Evolutionary conservation across 2,113 vertebrate species (phyloP).

Genomic region (Callipepla squamata): DNA sequence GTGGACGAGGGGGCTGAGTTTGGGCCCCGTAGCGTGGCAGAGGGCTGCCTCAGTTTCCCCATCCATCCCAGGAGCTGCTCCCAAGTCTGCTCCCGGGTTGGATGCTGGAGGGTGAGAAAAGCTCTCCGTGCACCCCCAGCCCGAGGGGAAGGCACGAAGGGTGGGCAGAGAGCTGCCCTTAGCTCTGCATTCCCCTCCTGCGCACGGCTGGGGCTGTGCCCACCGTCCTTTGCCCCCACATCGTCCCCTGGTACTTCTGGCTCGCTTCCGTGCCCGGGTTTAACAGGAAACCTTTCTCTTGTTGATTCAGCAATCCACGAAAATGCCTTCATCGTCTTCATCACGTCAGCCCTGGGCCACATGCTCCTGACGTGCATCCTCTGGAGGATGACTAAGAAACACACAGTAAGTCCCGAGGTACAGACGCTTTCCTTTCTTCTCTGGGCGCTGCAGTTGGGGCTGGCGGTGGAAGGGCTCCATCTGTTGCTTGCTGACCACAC

Average conservation of each 20-base stretch:
- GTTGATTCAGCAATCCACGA: conserved; percentile 85
- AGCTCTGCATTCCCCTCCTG: too few relatives aligned
- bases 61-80: neutral
- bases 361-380: conserved; percentile 91
- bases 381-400: conserved; percentile 87
- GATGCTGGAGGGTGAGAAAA: neutral
- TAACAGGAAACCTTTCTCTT: neutral
- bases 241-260: neutral
- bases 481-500: accelerated
- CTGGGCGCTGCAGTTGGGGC: neutral
- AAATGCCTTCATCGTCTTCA: conserved; percentile 88
- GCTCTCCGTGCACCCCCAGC: neutral
- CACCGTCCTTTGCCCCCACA: neutral
- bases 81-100: neutral
- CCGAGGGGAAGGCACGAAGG: accelerated
- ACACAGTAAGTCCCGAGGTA: conserved; percentile 88
- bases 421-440: conserved; percentile 12
- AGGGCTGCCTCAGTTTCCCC: neutral
- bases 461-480: neutral
- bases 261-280: accelerated
- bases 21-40: too few relatives aligned
- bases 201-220: accelerated
- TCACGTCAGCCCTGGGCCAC: conserved; percentile 85
- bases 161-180: accelerated
- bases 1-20: too few relatives aligned